These are phyloP conservation scores for Halcyon badia DNA, from an alignment of 2,797 vertebrate species.

Conservation along the genomic window DNA sequence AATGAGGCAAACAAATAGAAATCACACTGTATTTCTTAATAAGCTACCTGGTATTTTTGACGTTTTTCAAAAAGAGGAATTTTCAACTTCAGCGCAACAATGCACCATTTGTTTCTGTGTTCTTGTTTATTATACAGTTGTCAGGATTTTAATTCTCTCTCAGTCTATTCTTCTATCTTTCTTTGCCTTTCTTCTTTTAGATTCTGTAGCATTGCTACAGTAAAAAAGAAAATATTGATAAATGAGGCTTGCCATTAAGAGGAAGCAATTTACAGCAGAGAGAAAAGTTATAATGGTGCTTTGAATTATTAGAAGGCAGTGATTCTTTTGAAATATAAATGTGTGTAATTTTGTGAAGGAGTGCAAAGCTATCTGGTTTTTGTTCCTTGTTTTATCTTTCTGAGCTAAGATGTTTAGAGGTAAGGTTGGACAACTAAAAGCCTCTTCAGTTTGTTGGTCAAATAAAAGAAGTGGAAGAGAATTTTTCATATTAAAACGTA, in stretches of 20 bases:
- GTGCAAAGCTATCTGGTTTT: not conserved
- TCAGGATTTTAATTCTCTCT: not conserved
- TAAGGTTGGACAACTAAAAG: not conserved
- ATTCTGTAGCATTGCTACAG: not conserved
- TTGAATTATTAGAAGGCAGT: not conserved
- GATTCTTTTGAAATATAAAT: not conserved
- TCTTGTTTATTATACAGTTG: not conserved
- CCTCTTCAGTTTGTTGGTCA: not conserved
- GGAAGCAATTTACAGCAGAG: not conserved
- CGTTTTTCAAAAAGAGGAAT: not conserved
- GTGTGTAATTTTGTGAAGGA: not conserved
- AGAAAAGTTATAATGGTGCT: not conserved
- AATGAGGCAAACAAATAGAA: not conserved
- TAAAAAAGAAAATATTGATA: conserved; percentile 1
- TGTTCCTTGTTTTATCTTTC: not conserved
- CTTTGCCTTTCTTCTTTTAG: not conserved
- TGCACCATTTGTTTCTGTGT: not conserved
- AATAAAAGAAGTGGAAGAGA: not conserved
- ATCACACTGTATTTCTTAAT: not conserved
- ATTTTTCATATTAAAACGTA: not conserved
- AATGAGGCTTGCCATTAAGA: not conserved
- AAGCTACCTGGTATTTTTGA: not conserved
- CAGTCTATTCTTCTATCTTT: not conserved
- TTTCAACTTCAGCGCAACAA: not conserved
- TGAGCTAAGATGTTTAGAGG: not conserved